Evolutionary conservation across 2,888 invertebrate species (phyloP), one percentile per base, ranked within the genome.

Genomic region (Ormia ochracea): DNA sequence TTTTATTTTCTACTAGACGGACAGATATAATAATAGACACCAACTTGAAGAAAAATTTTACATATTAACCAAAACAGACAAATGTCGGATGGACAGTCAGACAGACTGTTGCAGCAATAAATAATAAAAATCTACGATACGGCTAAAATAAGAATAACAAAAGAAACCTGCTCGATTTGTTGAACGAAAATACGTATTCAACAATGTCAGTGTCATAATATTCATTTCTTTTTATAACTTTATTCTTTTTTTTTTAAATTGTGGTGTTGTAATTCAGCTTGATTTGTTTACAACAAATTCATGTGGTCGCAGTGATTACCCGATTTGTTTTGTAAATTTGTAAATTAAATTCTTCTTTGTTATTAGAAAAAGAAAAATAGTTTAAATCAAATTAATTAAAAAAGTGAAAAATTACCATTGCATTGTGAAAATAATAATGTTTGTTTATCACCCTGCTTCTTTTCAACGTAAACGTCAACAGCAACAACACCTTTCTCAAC

Each of bases 181-280:
- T 31, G 54, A 26, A 61, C 23, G 33, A 41, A 48, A 50, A 41
- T 43, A n/a, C n/a, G 14, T 43, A 10, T 43, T n/a, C 41, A 63
- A 56, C 69, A 69, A 76, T 54, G 69, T 65, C 69, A 70, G 50
- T 70, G 69, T 70, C 56, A 70, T 63, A 77, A 61, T 63, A 48
- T 45, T 63, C 38, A 69, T 45, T 76, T 45, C 31, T 69, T 63
- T 33, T 6, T 14, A 2, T 28, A 4, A 14, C 12, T 45, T 9
- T 3, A 41, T 26, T 65, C 23, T 45, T 2, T 12, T 12, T 41
- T 72, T 41, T 4, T 50, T 38, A 4, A 50, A 10, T 41, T 72
- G 41, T 61, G 61, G 1, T 43, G 3, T 38, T 23, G 45, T 3
- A 26, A 38, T 56, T 56, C n/a, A 66, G 33, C 66, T 31, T 17